phyloP scores from a whole-genome alignment of 2,888 invertebrate species.

The Caenorhabditis panamensis region DNA sequence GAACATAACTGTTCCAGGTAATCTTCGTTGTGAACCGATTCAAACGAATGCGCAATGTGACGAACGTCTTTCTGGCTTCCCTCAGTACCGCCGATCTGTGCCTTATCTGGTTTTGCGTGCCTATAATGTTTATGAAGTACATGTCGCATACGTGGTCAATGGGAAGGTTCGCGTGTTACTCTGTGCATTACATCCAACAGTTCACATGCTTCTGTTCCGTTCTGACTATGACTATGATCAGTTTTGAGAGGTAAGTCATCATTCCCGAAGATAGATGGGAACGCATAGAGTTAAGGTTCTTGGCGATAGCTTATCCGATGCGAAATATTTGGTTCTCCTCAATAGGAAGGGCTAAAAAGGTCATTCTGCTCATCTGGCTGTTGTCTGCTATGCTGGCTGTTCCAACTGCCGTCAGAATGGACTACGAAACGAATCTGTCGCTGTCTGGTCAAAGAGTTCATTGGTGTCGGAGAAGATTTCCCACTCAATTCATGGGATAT shows the following conservation, averaged over 20 bases:
- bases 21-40: slow-evolving; percentile 77
- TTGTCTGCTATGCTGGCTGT: slow-evolving; percentile 85
- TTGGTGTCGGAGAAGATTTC: slow-evolving; percentile 70
- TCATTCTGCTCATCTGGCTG: slow-evolving; percentile 85
- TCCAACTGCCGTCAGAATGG: slow-evolving; percentile 86
- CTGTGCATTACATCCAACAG: slow-evolving; percentile 87
- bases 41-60: slow-evolving; percentile 83
- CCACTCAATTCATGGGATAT: slow-evolving; percentile 58
- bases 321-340: slow-evolving; percentile 87
- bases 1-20: slow-evolving; percentile 54
- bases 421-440: slow-evolving; percentile 68
- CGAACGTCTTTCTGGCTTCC: slow-evolving; percentile 87
- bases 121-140: slow-evolving; percentile 83
- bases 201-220: slow-evolving; percentile 87
- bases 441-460: slow-evolving; percentile 59
- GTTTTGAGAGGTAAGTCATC: slow-evolving; percentile 85
- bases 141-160: slow-evolving; percentile 87
- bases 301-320: slow-evolving; percentile 87
- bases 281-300: slow-evolving; percentile 84
- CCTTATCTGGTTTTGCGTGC: slow-evolving; percentile 86
- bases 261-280: not conserved
- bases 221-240: slow-evolving; percentile 87
- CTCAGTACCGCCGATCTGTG: slow-evolving; percentile 87
- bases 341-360: slow-evolving; percentile 85
- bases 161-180: slow-evolving; percentile 86